Percentiles rank a stretch among this genome's conserved stretches.
These are phyloP conservation scores for Isotomurus palustris DNA, from an alignment of 2,888 invertebrate species.

Conservation along the genomic window DNA sequence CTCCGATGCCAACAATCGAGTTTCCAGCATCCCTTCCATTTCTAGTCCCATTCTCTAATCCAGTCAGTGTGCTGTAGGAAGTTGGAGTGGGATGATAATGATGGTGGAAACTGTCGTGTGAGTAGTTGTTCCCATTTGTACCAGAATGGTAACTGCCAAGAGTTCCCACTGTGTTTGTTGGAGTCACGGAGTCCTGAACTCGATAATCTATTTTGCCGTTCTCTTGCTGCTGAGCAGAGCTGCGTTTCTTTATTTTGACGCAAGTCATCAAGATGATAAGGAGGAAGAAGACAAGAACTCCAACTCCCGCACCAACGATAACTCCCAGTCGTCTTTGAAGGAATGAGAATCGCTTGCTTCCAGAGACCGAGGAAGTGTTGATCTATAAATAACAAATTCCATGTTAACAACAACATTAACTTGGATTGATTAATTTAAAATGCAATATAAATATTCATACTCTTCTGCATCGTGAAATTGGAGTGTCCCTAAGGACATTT, in stretches of 20 bases:
- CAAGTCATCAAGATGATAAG: slow-evolving; percentile 78
- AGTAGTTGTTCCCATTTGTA: slow-evolving; percentile 28
- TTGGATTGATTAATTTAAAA: neutral
- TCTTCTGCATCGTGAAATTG: slow-evolving; percentile 70
- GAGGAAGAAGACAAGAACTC: slow-evolving; percentile 77
- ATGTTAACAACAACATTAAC: neutral
- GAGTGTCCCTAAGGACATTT: slow-evolving; percentile 61
- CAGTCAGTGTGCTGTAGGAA: slow-evolving; percentile 3
- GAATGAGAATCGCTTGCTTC: slow-evolving; percentile 57
- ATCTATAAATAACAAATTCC: neutral
- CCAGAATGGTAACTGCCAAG: slow-evolving; percentile 38
- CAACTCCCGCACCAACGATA: slow-evolving; percentile 80
- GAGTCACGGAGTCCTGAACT: slow-evolving; percentile 40
- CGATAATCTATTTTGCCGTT: slow-evolving; percentile 45
- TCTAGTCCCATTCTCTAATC: slow-evolving; percentile 39
- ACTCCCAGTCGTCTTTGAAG: slow-evolving; percentile 75
- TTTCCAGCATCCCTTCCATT: slow-evolving; percentile 11
- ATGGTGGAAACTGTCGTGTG: slow-evolving; percentile 26
- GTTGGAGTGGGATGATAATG: slow-evolving; percentile 27
- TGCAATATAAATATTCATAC: no score
- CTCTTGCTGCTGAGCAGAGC: slow-evolving; percentile 47
- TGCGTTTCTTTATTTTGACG: slow-evolving; percentile 77
- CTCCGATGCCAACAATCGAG: slow-evolving; percentile 9
- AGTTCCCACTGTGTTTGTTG: slow-evolving; percentile 44
- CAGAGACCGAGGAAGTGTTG: slow-evolving; percentile 47